Base-by-base conservation (phyloP, 2,888 invertebrate species). In the Ochropacha duplaris region DNA sequence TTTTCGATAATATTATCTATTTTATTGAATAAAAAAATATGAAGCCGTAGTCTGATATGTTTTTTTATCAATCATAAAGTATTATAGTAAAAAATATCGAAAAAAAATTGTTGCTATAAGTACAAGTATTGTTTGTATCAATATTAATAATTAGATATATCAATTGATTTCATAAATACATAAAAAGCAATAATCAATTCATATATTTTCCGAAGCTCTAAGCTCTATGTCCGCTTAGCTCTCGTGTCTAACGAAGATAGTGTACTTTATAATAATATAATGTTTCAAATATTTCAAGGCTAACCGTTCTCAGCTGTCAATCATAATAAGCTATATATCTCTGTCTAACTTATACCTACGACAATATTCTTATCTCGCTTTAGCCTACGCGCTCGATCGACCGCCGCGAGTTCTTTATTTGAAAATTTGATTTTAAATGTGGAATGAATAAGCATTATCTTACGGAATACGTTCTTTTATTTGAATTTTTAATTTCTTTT, bases 231-330 rank as follows among this genome's bases (percentile, higher is more conserved):
- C 90, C 90, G 79, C 79, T 80, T 79, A 65, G 72, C 87, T 87
- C 87, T 76, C 79, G 79, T 84, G 88, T 79, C 76, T 67, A 78
- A 79, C 76, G 78, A 87, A 90, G 87, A 91, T 91, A 90, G 91
- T 90, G 92, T 92, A 92, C 92, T 92, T 91, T 90, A 90, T 91
- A 92, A 89, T 90, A 91, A 90, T 92, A 92, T 92, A 92, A 92
- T 92, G 92, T 92, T 92, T 92, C 92, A 92, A 92, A 92, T 92
- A 92, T 92, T 92, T 92, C 92, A 92, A 92, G 92, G 92, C 89
- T 90, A 91, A 91, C 91, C 92, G 92, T 91, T 92, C 92, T 92
- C 88, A 92, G 90, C 92, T 92, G 92, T 92, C 92, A 92, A 92
- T 92, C 92, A 92, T 92, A 91, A 91, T 91, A 91, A 89, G 88